Percentiles rank a stretch among this genome's conserved stretches.
phyloP scores from a whole-genome alignment of 2,113 vertebrate genomes.

The Carollia perspicillata region DNA sequence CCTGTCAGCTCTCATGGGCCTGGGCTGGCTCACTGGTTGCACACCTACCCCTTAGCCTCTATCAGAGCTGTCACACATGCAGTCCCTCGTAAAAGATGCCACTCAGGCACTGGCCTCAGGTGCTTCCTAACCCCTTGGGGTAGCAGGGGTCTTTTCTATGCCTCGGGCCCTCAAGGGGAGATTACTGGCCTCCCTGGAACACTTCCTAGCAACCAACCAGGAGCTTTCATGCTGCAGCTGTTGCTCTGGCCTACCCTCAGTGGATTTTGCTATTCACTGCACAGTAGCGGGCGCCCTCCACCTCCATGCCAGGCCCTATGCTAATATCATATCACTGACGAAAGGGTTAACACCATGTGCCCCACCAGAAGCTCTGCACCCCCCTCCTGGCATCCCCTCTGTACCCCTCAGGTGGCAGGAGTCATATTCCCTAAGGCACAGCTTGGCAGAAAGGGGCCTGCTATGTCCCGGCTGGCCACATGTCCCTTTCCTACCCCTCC shows the following conservation, averaged over 20 bases:
- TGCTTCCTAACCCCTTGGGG: not conserved
- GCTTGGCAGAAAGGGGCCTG: conserved; percentile 61
- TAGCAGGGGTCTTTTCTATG: not conserved
- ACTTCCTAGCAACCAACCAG: conserved; percentile 9
- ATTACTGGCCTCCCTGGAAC: conserved; percentile 30
- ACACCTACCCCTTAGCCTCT: not conserved
- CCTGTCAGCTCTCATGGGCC: not conserved
- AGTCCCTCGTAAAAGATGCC: not conserved
- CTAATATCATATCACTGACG: not conserved
- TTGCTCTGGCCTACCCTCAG: not conserved
- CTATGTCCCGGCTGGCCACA: conserved; percentile 60
- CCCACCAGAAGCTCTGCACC: conserved; percentile 17
- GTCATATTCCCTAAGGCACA: conserved; percentile 55
- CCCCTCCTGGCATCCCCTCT: conserved; percentile 17
- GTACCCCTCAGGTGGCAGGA: conserved; percentile 35
- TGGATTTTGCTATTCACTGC: not conserved
- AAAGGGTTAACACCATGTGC: conserved; percentile 63
- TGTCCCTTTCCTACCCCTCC: conserved; percentile 12
- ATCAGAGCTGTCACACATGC: not conserved
- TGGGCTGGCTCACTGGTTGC: not conserved
- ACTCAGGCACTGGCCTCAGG: not conserved
- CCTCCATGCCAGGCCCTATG: not conserved
- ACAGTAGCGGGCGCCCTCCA: not conserved
- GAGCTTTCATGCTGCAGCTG: conserved; percentile 31
- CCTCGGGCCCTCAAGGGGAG: not conserved